These are phyloP conservation scores for Drosophila atripex DNA, from an alignment of 2,888 invertebrate genomes.

Conservation along the genomic window DNA sequence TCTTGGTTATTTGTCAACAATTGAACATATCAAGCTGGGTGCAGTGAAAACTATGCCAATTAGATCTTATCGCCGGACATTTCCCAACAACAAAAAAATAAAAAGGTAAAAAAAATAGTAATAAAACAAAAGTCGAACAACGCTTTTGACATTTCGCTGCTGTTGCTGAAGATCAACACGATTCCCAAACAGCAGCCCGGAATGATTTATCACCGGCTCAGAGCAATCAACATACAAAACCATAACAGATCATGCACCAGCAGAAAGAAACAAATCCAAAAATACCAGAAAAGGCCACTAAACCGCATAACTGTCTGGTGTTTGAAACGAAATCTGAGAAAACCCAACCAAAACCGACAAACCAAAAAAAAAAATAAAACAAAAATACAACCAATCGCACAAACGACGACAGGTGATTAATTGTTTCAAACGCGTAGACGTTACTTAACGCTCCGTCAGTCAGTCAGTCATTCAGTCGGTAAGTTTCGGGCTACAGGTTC, in stretches of 20 bases:
- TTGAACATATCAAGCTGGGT: conserved; percentile 34
- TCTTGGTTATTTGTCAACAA: conserved; percentile 35
- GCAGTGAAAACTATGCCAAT: conserved; percentile 45
- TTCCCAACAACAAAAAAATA: conserved; percentile 25
- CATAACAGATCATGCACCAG: conserved; percentile 57
- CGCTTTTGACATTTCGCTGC: conserved; percentile 51
- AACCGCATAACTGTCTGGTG: conserved; percentile 69
- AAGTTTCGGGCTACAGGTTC: conserved; percentile 40
- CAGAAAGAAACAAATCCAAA: conserved; percentile 37
- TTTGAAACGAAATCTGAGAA: conserved; percentile 48
- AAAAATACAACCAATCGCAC: conserved; percentile 36
- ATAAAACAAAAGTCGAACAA: conserved; percentile 24
- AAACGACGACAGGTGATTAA: conserved; percentile 78
- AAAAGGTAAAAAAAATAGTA: conserved; percentile 1
- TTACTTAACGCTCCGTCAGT: conserved; percentile 74
- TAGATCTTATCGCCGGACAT: conserved; percentile 40
- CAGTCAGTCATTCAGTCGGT: conserved; percentile 38
- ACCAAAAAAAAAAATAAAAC: conserved; percentile 34
- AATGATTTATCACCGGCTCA: conserved; percentile 65
- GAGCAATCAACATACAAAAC: conserved; percentile 65
- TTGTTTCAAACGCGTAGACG: conserved; percentile 74
- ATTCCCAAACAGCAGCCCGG: conserved; percentile 53
- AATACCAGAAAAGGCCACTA: conserved; percentile 73
- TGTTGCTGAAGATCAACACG: conserved; percentile 61
- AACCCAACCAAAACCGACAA: conserved; percentile 13